Conservation (phyloP, 2,888 invertebrate species). For the Lysandra bellargus region DNA sequence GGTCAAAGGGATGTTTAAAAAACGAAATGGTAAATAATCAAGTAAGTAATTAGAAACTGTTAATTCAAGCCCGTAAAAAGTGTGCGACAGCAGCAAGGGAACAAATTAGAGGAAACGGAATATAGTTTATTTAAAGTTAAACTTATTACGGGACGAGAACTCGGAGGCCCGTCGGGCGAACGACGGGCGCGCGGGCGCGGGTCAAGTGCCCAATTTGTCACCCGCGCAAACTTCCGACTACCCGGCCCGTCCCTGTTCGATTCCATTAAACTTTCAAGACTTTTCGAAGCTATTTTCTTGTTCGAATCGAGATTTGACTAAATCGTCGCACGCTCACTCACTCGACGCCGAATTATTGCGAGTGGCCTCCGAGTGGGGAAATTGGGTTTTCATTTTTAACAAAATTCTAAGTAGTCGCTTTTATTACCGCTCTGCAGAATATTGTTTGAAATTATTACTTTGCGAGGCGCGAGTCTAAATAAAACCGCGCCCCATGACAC, state of each 20-base stretch:
- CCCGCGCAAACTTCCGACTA: slow-evolving; percentile 77
- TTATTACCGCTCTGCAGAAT: slow-evolving; percentile 2
- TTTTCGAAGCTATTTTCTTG: slow-evolving; percentile 78
- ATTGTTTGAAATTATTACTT: slow-evolving; percentile 39
- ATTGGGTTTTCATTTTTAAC: slow-evolving; percentile 9
- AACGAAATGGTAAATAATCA: slow-evolving; percentile 40
- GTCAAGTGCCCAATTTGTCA: slow-evolving; percentile 81
- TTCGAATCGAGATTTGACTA: slow-evolving; percentile 75
- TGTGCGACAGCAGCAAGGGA: slow-evolving; percentile 56
- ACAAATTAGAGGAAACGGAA: slow-evolving; percentile 78
- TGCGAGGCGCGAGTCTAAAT: slow-evolving; percentile 60
- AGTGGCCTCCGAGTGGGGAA: slow-evolving; percentile 10
- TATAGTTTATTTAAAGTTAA: slow-evolving; percentile 81
- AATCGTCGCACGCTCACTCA: slow-evolving; percentile 58
- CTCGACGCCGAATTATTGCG: slow-evolving; percentile 37
- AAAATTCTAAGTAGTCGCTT: slow-evolving; percentile 9
- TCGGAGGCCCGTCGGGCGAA: slow-evolving; percentile 55
- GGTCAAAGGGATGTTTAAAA: slow-evolving; percentile 36
- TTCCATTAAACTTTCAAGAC: slow-evolving; percentile 81
- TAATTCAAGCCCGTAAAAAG: slow-evolving; percentile 66
- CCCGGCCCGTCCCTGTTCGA: slow-evolving; percentile 72
- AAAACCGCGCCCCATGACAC: slow-evolving; percentile 64
- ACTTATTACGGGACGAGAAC: slow-evolving; percentile 79
- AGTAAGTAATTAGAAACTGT: slow-evolving; percentile 51
- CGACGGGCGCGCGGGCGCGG: slow-evolving; percentile 58